These are phyloP conservation scores for Alloscopus bannaensis DNA, from an alignment of 2,888 invertebrate species.

Conservation along the genomic window DNA sequence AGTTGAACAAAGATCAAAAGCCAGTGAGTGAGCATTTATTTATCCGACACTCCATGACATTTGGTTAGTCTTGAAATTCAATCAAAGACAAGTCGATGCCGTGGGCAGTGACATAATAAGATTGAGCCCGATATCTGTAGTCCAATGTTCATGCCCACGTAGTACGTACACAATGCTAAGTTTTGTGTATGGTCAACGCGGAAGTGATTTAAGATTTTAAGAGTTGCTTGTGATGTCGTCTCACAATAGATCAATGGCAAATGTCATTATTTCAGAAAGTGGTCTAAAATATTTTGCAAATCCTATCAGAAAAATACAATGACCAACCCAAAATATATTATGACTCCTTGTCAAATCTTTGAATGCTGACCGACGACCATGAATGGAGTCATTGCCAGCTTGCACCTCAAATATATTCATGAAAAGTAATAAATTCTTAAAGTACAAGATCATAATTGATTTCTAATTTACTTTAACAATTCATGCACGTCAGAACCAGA, in stretches of 20 bases:
- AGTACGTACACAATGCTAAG: not conserved
- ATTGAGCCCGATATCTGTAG: not conserved
- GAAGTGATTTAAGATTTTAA: conserved; percentile 17
- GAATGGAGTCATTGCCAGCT: no score
- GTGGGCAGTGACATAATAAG: conserved; percentile 21
- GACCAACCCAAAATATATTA: no score
- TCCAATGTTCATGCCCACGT: not conserved
- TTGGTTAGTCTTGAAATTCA: conserved; percentile 5
- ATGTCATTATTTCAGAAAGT: conserved; percentile 33
- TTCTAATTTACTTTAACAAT: no score
- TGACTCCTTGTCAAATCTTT: no score
- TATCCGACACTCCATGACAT: conserved; percentile 13
- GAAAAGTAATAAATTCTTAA: no score
- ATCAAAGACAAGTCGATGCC: not conserved
- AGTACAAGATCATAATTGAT: no score
- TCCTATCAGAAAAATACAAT: no score
- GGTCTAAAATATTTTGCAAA: no score
- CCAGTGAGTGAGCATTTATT: conserved; percentile 18
- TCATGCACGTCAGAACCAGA: no score
- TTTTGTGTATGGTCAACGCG: conserved; percentile 27
- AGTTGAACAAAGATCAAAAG: conserved; percentile 13
- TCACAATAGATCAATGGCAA: no score
- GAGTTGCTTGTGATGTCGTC: not conserved
- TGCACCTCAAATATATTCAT: no score
- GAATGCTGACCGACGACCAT: conserved; percentile 38